Evolutionary conservation across 2,797 vertebrate species (phyloP), one percentile per base, ranked within the genome.

Genomic region (Oreochromis mossambicus): DNA sequence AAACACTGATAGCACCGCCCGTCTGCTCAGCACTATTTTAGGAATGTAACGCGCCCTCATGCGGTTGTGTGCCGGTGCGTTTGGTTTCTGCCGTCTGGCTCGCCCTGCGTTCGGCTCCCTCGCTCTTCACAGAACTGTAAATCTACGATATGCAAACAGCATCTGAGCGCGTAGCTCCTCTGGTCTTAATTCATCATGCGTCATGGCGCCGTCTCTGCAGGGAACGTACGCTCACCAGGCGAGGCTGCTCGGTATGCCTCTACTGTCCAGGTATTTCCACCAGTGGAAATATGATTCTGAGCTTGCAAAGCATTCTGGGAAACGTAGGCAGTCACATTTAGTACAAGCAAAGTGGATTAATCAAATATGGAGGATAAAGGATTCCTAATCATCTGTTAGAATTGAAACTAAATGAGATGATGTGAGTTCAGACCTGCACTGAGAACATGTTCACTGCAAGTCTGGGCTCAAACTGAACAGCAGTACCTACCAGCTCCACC

Each of bases 41-140:
- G 86, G 92, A 96, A 95, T 94, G 94, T 94, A 89, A 88, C 70
- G 3, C 79, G 36, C 79, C 87, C 79, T 51, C 41, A 17, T 43
- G 78, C 66, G n/a, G 54, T 46, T 15, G 5, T 15, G 80, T 29
- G 38, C 19, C 32, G 73, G 84, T 83, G 83, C 13, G 21, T 76
- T 78, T 66, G 75, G 29, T 79, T 63, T 68, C 7, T 2, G 0
- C 32, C 43, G 2, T 13, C 41, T 1, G 5, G 38, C 5, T 38
- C 15, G 0, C 68, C 56, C 8, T 8, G 54, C 36, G 2, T 63
- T 29, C 1, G n/a, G 29, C 34, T 48, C 43, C 56, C 68, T 29
- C 2, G 9, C 9, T 29, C 68, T 29, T 2, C 17, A 11, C 26
- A 81, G 17, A 86, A 87, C 83, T 85, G 83, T 90, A 88, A 85